Conservation (phyloP, 1,140 invertebrate genomes). For the Macrosteles quadrilineatus region DNA sequence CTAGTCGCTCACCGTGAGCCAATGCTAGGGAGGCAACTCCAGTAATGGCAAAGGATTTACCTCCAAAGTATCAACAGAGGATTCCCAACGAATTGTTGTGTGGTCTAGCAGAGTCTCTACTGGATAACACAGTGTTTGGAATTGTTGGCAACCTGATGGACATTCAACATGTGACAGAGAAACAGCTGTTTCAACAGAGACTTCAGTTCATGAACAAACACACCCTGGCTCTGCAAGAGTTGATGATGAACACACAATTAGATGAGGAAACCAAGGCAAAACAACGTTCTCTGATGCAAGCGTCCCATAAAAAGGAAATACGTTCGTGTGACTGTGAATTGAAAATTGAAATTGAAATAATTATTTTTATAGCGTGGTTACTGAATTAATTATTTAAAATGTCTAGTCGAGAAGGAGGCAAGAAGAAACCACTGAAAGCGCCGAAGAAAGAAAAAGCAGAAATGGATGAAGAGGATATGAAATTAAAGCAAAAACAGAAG, state of each 20-base stretch:
- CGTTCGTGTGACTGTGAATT: too few species aligned
- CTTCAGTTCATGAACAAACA: conserved; percentile 77
- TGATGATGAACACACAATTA: conserved; percentile 56
- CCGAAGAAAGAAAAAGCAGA: conserved; percentile 79
- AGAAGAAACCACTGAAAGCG: conserved; percentile 86
- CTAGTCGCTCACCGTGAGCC: too few species aligned
- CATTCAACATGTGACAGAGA: conserved; percentile 94
- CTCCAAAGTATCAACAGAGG: conserved; percentile 89
- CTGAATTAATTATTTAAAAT: too few species aligned
- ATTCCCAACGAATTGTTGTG: conserved; percentile 88
- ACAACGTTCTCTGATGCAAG: too few species aligned
- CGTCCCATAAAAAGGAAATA: too few species aligned
- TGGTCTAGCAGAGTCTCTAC: conserved; percentile 80
- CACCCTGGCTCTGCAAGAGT: conserved; percentile 72
- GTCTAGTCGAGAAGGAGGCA: conserved; percentile 84
- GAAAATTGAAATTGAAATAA: too few species aligned
- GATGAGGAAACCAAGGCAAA: conserved; percentile 51
- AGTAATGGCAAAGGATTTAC: too few species aligned
- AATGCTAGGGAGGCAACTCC: too few species aligned
- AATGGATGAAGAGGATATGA: conserved; percentile 75
- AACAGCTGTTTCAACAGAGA: conserved; percentile 84
- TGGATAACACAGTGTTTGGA: conserved; percentile 92
- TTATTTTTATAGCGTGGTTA: too few species aligned
- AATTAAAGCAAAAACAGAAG: conserved; percentile 57
- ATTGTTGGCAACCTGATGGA: conserved; percentile 92